Conservation (phyloP, 2,797 vertebrate species). For the Tenualosa thibaudeaui region DNA sequence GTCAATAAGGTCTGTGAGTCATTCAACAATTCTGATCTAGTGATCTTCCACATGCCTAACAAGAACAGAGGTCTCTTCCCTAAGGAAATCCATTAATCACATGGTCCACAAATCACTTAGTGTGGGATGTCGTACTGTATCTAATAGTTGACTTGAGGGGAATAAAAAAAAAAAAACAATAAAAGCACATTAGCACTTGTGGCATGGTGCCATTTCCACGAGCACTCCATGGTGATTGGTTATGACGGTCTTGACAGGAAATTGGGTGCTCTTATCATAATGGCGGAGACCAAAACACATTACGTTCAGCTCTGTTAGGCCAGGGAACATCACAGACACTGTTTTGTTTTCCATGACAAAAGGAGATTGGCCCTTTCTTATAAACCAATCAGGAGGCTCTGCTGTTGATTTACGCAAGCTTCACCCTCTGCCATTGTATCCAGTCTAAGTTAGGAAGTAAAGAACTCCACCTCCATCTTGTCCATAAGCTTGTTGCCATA, state of each 20-base stretch:
- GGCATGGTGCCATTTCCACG: slow-evolving; percentile 22
- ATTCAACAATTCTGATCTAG: not conserved
- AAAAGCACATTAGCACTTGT: slow-evolving; percentile 27
- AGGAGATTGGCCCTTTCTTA: not conserved
- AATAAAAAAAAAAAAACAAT: slow-evolving; percentile 30
- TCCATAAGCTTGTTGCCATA: not conserved
- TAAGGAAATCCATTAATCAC: not conserved
- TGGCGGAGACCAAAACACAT: slow-evolving; percentile 32
- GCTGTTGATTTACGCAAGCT: not conserved
- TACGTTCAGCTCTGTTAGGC: slow-evolving; percentile 16
- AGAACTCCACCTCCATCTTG: not conserved
- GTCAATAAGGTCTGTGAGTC: not conserved
- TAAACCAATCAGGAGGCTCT: not conserved
- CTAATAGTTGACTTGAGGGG: slow-evolving; percentile 28
- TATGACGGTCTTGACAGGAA: slow-evolving; percentile 36
- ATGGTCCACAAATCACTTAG: not conserved
- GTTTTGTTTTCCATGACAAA: slow-evolving; percentile 28
- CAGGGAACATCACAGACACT: not conserved
- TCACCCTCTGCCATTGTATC: not conserved
- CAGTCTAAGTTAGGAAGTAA: not conserved
- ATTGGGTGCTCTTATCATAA: slow-evolving; percentile 30
- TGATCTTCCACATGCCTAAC: not conserved
- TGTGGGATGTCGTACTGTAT: slow-evolving; percentile 27
- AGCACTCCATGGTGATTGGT: slow-evolving; percentile 8
- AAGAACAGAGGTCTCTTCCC: not conserved